Evolutionary conservation across 92 coral and sea anemone genomes (phyloP), one percentile per base, ranked within the genome.

Genomic region (Paragorgia papillata): DNA sequence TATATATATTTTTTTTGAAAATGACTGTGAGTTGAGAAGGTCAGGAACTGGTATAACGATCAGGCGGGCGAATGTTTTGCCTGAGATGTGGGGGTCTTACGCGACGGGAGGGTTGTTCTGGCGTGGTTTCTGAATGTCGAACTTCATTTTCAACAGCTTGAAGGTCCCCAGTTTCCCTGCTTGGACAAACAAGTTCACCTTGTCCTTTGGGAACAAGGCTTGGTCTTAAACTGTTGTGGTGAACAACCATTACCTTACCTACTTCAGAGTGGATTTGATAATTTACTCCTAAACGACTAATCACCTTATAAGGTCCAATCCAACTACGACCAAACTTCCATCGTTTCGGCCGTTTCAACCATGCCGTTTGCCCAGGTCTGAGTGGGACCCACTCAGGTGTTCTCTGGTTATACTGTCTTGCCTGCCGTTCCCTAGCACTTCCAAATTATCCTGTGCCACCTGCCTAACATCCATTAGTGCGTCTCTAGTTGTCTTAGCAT

Each of bases 271-370:
- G 21, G 6, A 74, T 48, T 40, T 74, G 40, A 50, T 82, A 82
- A 51, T 74, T 63, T 44, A 82, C 85, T 17, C 85, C 85, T 40
- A n/a, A 32, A 17, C 69, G 27, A 37, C 65, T 20, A 41, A 74
- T 26, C 30, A 82, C 66, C 37, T 61, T 35, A 62, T 30, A 74
- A 25, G 86, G 86, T n/a, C 79, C 79, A 20, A 78, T 50, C 85
- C 88, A 84, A 73, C 69, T 84, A 31, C 6, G 39, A 1, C 88
- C 88, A 31, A 84, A 62, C 29, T 84, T 84, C 88, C 88, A 79
- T 27, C 32, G 25, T 54, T 80, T 80, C 24, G 85, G 85, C 29
- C 88, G 62, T 56, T 73, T 60, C 49, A 79, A 41, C 84, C 69
- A 66, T 15, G 79, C 85, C 9, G 81, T 32, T 41, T 84, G 84